phyloP scores from a whole-genome alignment of 2,888 invertebrate species.

The Chaetoderma sp. region DNA sequence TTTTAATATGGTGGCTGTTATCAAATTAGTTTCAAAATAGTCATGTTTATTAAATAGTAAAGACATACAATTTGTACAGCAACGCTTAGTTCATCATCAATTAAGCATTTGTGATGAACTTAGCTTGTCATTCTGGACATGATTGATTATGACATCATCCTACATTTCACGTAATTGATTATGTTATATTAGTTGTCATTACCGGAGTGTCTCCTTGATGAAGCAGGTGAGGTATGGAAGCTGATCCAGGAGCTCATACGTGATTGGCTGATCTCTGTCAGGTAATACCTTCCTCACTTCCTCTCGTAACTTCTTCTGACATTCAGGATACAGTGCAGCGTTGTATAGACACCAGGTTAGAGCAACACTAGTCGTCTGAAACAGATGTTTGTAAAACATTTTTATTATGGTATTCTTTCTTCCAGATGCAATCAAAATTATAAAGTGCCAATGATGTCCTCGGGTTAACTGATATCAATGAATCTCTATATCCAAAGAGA shows the following conservation, averaged over 20 bases:
- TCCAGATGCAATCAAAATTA: too few relatives aligned
- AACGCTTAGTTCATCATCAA: too few relatives aligned
- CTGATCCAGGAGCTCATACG: constrained; percentile 35
- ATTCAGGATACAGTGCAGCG: constrained; percentile 35
- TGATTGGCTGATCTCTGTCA: constrained; percentile 18
- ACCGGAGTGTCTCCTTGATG: constrained; percentile 46
- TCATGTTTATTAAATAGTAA: too few relatives aligned
- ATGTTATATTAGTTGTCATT: neutral
- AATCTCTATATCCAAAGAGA: too few relatives aligned
- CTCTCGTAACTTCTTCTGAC: constrained; percentile 36
- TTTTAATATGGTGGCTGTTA: neutral
- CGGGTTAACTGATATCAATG: too few relatives aligned
- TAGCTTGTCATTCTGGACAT: too few relatives aligned
- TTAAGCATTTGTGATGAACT: too few relatives aligned
- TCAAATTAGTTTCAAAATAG: too few relatives aligned
- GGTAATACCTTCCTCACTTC: constrained; percentile 29
- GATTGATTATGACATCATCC: too few relatives aligned
- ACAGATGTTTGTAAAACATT: neutral
- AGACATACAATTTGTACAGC: too few relatives aligned
- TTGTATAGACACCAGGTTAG: constrained; percentile 38
- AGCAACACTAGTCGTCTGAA: constrained; percentile 37
- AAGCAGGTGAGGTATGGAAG: constrained; percentile 35
- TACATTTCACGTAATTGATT: too few relatives aligned
- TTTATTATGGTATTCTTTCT: neutral
- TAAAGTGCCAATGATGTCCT: too few relatives aligned